Evolutionary conservation across 2,113 vertebrate genomes (phyloP), one percentile per base, ranked within the genome.

Genomic region (Alethe diademata): DNA sequence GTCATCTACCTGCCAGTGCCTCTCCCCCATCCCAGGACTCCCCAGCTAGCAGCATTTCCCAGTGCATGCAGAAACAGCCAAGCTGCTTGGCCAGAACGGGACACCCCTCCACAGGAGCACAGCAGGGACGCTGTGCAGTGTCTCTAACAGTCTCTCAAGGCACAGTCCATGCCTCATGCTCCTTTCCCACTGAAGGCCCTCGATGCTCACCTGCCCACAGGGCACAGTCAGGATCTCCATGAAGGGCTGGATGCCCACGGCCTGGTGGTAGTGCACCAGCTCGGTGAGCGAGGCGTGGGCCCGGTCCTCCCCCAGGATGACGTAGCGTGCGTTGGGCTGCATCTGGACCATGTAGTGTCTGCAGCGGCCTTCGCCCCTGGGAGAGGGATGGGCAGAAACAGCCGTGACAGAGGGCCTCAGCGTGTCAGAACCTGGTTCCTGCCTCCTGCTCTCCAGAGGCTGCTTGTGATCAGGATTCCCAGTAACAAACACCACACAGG

Each of bases 291-390:
- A 98, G 40, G 97, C 3, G 1, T 98, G 98, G 19, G 97, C 98
- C 4, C 94, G 87, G 79, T 97, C 97, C 89, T 98, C 98, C 2
- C 98, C 98, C 31, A 98, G 94, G 54, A 98, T 98, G 54, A 98
- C 96, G 15, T 98, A 98, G 66, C 97, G 97, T 5, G 92, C 71
- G 3, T 98, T 98, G 58, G 90, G 95, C 88, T 98, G 98, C 96
- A 97, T 90, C 90, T 98, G 90, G 8, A 98, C 87, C 98, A 98
- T 98, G 76, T 98, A 98, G 93, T 98, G 98, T 6, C 98, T 95
- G 91, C 97, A 98, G 42, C 97, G 94, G 57, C 81, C 80, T 6
- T 72, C 17, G 0, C 97, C 97, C 82, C 98, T 98, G 6, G 18
- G 35, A 75, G 19, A 69, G 2, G 20, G 35, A 79, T 42, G 86